phyloP scores from a whole-genome alignment of 2,888 invertebrate genomes.

The Dicranocentrus wangi region DNA sequence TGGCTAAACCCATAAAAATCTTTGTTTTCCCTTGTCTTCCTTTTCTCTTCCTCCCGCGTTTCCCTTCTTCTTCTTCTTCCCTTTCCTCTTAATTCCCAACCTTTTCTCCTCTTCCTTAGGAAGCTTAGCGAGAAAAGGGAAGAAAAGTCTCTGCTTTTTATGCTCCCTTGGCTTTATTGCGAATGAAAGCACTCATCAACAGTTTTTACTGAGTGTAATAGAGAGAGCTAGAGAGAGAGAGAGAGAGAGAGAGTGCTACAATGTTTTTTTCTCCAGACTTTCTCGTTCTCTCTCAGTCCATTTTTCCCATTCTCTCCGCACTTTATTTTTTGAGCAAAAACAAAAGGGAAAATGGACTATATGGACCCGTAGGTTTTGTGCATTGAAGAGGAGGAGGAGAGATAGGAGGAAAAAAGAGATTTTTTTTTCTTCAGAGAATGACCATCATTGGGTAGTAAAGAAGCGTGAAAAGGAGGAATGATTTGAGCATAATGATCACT shows the following conservation, averaged over 20 bases:
- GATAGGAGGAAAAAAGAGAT: background rate
- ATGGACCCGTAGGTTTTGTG: background rate
- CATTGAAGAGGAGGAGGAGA: background rate
- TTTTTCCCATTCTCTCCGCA: background rate
- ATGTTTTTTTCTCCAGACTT: conserved; percentile 30
- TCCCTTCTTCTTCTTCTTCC: conserved; percentile 9
- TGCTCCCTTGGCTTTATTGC: conserved; percentile 59
- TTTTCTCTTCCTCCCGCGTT: too few relatives aligned
- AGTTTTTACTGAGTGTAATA: conserved; percentile 57
- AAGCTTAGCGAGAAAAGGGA: conserved; percentile 15
- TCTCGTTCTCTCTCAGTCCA: too few relatives aligned
- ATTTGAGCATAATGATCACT: conserved; percentile 45
- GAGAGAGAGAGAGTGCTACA: conserved; percentile 25
- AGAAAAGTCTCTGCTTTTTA: conserved; percentile 34
- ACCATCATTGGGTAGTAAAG: conserved; percentile 53
- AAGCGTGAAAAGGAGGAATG: conserved; percentile 51
- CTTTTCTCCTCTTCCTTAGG: background rate
- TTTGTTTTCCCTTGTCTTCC: conserved; percentile 55
- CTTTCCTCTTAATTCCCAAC: conserved; percentile 16
- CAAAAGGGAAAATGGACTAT: conserved; percentile 4
- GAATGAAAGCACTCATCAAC: conserved; percentile 65
- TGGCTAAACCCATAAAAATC: conserved; percentile 65
- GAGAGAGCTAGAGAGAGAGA: conserved; percentile 7
- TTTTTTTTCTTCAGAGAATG: conserved; percentile 31
- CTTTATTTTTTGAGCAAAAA: background rate